Conservation (phyloP, 1,140 invertebrate species). For the Magallana gigas region DNA sequence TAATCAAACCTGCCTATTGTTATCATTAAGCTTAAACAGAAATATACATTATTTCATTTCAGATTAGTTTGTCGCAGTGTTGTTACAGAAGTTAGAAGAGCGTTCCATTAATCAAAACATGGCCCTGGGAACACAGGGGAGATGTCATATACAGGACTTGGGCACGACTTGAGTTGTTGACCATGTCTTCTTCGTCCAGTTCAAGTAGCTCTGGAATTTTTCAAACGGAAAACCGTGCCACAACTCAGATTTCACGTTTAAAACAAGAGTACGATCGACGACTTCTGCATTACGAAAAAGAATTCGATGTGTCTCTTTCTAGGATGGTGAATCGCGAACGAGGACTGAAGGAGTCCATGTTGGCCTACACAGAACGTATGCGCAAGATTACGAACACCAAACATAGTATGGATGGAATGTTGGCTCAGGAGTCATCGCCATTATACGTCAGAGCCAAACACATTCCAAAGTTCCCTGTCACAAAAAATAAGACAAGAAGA, state of each 20-base stretch:
- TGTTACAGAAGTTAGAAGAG: background rate
- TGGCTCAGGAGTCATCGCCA: constrained; percentile 34
- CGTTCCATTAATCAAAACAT: background rate
- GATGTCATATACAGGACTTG: background rate
- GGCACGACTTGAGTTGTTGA: background rate
- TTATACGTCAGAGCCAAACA: constrained; percentile 58
- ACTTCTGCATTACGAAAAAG: constrained; percentile 45
- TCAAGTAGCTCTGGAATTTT: constrained; percentile 33
- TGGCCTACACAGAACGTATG: constrained; percentile 60
- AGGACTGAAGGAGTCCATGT: constrained; percentile 55
- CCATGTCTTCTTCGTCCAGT: constrained; percentile 4
- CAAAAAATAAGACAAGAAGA: constrained; percentile 44
- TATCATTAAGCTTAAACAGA: background rate
- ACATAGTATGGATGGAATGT: constrained; percentile 35
- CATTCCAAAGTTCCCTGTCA: constrained; percentile 56
- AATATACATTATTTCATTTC: constrained; percentile 24
- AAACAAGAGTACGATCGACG: constrained; percentile 19
- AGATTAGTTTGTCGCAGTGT: background rate
- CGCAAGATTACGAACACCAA: constrained; percentile 54
- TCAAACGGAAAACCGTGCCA: constrained; percentile 14
- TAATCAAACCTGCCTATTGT: constrained; percentile 5
- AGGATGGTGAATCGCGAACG: constrained; percentile 46
- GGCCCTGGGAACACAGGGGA: background rate
- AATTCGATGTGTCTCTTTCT: constrained; percentile 45
- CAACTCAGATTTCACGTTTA: background rate